Conservation (phyloP, 2,113 vertebrate species). For the Mustelus asterias region DNA sequence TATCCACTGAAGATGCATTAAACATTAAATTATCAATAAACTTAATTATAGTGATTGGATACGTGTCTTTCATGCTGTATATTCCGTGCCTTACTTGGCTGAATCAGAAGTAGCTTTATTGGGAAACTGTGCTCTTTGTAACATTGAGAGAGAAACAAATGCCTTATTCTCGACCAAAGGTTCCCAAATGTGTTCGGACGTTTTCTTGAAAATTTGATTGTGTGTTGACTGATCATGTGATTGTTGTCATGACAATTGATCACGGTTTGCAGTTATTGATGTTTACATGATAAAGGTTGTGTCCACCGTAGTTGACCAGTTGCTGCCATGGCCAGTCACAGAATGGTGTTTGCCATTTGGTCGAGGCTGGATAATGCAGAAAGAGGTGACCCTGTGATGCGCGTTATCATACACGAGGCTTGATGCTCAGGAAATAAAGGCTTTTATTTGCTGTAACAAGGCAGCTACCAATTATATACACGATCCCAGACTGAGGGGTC, state of each 20-base stretch:
- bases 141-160: neutral
- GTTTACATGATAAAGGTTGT: neutral
- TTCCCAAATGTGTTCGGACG: neutral
- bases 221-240: neutral
- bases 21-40: neutral
- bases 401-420: too few species aligned
- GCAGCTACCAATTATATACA: too few species aligned
- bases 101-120: neutral
- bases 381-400: neutral
- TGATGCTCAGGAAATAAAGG: too few species aligned
- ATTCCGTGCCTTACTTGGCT: neutral
- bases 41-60: neutral
- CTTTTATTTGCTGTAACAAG: too few species aligned
- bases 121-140: neutral
- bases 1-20: constrained; percentile 17
- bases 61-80: neutral
- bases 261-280: neutral
- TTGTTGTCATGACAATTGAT: neutral
- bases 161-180: neutral
- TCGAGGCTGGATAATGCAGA: neutral
- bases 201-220: neutral
- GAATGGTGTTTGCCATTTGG: neutral
- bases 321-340: neutral
- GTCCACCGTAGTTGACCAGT: neutral
- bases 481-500: too few species aligned